Evolutionary conservation across 2,113 vertebrate genomes (phyloP), one percentile per base, ranked within the genome.

Genomic region (Anser brachyrhynchus): DNA sequence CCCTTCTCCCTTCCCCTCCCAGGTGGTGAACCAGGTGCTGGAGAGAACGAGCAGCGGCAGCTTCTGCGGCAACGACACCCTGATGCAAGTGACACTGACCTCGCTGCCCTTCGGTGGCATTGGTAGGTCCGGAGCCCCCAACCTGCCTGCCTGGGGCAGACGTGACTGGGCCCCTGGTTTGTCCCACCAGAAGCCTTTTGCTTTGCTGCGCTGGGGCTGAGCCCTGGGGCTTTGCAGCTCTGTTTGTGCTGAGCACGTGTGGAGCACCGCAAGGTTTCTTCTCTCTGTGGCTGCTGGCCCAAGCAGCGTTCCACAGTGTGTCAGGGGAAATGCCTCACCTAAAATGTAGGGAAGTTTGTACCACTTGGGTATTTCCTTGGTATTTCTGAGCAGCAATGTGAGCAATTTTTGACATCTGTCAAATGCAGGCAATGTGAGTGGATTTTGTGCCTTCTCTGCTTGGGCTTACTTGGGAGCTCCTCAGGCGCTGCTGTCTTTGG

Each of bases 61-160:
- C 20, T 99, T 99, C 97, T 99, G 98, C 1, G 98, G 98, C 9
- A 99, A 99, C 0, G 99, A 99, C 6, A 98, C 98, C 28, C 97
- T 99, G 76, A 85, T 99, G 96, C 98, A 99, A 6, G 58, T 98
- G 92, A 43, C 96, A 0, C 89, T 99, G 81, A 57, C 95, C 4
- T 94, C 97, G 1, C 97, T 99, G 96, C 99, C 99, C 10, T 99
- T 99, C 0, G 99, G 99, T 67, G 99, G 99, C 49, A 97, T 99
- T 3, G 99, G 99, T 99, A 97, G 64, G 99, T 97, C 65, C 61
- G 6, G 0, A 39, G 5, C 43, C n/a, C 54, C 35, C 21, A 43
- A 0, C 7, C 33, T 5, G 16, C 28, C 10, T 13, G 6, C 8
- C 29, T 46, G 25, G n/a, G 73, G 58, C 52, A 70, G 5, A 1